Evolutionary conservation across 2,113 vertebrate genomes (phyloP).

Genomic region (Ophthalmolycus amberensis): DNA sequence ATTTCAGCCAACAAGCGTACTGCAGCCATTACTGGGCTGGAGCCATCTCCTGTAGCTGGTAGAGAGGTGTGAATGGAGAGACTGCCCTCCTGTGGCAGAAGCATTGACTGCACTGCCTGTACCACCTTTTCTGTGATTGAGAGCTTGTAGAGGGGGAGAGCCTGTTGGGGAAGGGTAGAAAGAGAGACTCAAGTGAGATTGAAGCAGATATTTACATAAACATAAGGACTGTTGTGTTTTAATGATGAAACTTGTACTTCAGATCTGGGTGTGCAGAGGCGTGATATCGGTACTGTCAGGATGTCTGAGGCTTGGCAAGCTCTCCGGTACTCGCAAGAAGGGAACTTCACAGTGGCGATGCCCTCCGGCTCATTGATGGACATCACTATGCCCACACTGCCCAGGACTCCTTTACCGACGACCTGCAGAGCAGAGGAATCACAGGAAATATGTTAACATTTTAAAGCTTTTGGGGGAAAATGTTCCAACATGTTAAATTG

Average conservation of each 20-base stretch:
- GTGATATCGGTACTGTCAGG: conserved; percentile 95
- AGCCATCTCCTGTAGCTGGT: conserved; percentile 96
- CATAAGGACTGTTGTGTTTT: neutral
- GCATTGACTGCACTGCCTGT: conserved; percentile 99
- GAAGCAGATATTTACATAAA: neutral
- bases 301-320: conserved; percentile 94
- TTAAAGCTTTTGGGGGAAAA: neutral
- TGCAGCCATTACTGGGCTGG: conserved; percentile 97
- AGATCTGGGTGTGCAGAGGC: conserved; percentile 95
- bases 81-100: conserved; percentile 98
- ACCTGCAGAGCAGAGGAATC: conserved; percentile 82
- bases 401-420: conserved; percentile 94
- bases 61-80: conserved; percentile 98
- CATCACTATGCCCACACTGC: conserved; percentile 93
- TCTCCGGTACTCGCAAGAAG: conserved; percentile 92
- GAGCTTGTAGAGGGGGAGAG: conserved; percentile 97
- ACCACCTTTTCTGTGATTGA: conserved; percentile 99
- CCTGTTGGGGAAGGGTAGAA: conserved; percentile 79
- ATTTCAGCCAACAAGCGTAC: conserved; percentile 97
- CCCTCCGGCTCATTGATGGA: conserved; percentile 99
- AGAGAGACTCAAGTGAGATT: conserved; percentile 12
- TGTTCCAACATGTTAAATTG: neutral
- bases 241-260: conserved; percentile 86
- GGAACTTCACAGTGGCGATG: conserved; percentile 96
- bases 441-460: neutral